Evolutionary conservation across 2,113 vertebrate genomes (phyloP).

Genomic region (Amblyopsis rosae): DNA sequence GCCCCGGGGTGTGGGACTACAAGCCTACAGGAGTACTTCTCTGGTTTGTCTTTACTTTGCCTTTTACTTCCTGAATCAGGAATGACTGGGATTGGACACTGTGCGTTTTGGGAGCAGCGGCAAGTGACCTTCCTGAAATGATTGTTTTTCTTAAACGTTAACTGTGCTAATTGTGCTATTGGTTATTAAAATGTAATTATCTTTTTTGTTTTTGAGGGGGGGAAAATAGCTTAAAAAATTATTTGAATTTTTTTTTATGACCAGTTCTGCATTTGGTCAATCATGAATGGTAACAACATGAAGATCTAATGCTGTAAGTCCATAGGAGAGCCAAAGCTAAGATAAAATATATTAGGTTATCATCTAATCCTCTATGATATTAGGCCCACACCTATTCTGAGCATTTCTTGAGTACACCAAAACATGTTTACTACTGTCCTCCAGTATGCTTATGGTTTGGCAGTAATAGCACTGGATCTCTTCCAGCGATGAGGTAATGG

Average conservation of each 20-base stretch:
- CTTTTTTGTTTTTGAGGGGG: background rate
- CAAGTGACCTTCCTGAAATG: conserved; percentile 1
- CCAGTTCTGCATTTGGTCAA: background rate
- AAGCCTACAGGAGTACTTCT: conserved; percentile 19
- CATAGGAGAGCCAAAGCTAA: background rate
- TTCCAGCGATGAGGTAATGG: background rate
- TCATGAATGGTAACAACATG: background rate
- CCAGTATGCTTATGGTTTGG: background rate
- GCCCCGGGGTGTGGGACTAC: no score
- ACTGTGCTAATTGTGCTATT: conserved; percentile 5
- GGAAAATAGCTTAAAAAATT: conserved; percentile 1
- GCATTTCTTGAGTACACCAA: background rate
- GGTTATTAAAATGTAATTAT: conserved; percentile 5
- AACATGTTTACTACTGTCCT: background rate
- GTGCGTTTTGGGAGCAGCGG: conserved; percentile 5
- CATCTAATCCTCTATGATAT: no score
- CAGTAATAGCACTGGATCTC: background rate
- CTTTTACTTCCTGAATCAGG: conserved; percentile 75
- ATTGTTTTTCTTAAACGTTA: background rate
- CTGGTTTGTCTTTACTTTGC: conserved; percentile 14
- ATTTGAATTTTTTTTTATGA: background rate
- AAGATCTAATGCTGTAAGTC: background rate
- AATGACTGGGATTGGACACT: conserved; percentile 26
- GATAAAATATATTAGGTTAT: background rate
- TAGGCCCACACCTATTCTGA: background rate